Evolutionary conservation across 2,888 invertebrate species (phyloP).

Genomic region (Leptopilina syphax): DNA sequence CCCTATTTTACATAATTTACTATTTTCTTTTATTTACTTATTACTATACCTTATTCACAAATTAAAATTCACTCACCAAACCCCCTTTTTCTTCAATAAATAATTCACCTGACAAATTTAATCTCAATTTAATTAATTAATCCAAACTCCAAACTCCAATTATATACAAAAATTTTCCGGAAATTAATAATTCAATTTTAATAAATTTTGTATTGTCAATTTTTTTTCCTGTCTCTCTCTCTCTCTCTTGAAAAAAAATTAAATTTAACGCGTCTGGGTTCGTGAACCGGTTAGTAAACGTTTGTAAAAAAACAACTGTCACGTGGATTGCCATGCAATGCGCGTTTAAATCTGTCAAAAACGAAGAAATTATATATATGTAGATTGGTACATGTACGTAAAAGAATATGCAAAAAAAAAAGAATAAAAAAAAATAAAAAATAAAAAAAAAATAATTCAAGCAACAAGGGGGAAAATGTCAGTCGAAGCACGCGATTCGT

Average conservation of each 20-base stretch:
- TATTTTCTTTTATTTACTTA: too few relatives aligned
- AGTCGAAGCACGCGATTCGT: conserved; percentile 42
- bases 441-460: neutral
- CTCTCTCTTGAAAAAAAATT: neutral
- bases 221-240: neutral
- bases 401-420: too few relatives aligned
- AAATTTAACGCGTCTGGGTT: neutral
- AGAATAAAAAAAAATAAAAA: neutral
- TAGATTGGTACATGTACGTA: too few relatives aligned
- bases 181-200: too few relatives aligned
- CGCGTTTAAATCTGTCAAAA: conserved; percentile 28
- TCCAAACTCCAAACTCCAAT: too few relatives aligned
- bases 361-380: conserved; percentile 12
- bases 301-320: neutral
- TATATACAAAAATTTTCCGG: too few relatives aligned
- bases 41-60: too few relatives aligned
- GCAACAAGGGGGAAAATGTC: conserved; percentile 20
- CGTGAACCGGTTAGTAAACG: conserved; percentile 1
- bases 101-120: too few relatives aligned
- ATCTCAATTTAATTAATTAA: too few relatives aligned
- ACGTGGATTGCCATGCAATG: conserved; percentile 8
- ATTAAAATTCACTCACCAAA: too few relatives aligned
- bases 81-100: too few relatives aligned
- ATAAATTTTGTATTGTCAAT: neutral
- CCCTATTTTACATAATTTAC: too few relatives aligned